Evolutionary conservation across 2,797 vertebrate species (phyloP).

Genomic region (Clarias platycephalus): DNA sequence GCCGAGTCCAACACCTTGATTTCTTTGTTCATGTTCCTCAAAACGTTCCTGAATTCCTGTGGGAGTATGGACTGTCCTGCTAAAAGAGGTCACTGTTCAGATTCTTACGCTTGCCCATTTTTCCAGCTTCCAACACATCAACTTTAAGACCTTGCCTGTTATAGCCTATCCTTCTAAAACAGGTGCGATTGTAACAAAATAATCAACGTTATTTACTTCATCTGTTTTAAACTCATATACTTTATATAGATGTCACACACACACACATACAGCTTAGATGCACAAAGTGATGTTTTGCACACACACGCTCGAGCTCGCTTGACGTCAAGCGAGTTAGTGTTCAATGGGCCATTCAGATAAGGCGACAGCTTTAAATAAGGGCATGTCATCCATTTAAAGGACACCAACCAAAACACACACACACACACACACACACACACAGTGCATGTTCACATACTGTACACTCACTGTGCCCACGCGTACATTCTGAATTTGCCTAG

Average conservation of each 20-base stretch:
- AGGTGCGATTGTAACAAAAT: too few species aligned
- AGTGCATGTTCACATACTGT: background rate
- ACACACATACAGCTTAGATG: background rate
- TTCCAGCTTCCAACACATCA: too few species aligned
- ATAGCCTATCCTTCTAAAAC: too few species aligned
- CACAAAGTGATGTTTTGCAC: constrained; percentile 7
- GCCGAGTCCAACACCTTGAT: too few species aligned
- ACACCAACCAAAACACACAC: background rate
- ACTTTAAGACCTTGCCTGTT: too few species aligned
- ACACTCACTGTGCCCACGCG: background rate
- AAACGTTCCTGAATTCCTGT: too few species aligned
- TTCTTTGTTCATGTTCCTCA: too few species aligned
- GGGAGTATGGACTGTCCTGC: too few species aligned
- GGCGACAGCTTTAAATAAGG: constrained; percentile 17
- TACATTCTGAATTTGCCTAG: background rate
- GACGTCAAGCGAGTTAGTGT: constrained; percentile 13
- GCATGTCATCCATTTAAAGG: constrained; percentile 28
- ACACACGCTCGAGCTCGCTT: constrained; percentile 16
- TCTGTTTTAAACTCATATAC: background rate
- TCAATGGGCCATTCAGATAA: constrained; percentile 21
- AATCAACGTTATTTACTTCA: too few species aligned
- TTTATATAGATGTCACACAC: background rate
- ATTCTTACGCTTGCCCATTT: too few species aligned
- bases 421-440: background rate
- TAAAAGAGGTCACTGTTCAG: too few species aligned